Conservation (phyloP, 2,888 invertebrate species). For the Drosophila austrosaltans region DNA sequence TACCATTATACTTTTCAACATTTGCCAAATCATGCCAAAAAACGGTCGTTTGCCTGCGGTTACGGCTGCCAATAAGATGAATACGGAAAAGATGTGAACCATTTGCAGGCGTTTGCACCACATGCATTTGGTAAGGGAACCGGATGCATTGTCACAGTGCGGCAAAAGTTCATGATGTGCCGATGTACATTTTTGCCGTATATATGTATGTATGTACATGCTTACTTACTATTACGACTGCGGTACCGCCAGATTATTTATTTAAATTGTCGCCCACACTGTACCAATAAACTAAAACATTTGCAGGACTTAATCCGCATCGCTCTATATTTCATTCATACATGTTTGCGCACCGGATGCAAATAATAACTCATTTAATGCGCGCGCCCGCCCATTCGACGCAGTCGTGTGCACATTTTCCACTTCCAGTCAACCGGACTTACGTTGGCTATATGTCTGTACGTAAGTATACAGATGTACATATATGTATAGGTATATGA, state of each 20-base stretch:
- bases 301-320: slow-evolving; percentile 35
- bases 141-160: slow-evolving; percentile 20
- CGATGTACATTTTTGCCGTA: slow-evolving; percentile 1
- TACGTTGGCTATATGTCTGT: slow-evolving; percentile 4
- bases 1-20: neutral
- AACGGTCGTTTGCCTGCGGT: slow-evolving; percentile 4
- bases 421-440: slow-evolving; percentile 20
- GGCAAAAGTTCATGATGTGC: slow-evolving; percentile 20
- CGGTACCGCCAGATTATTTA: slow-evolving; percentile 32
- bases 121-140: slow-evolving; percentile 7
- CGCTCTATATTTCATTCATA: slow-evolving; percentile 34
- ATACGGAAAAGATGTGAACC: slow-evolving; percentile 8
- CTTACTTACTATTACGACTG: slow-evolving; percentile 14
- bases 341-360: slow-evolving; percentile 40
- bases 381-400: slow-evolving; percentile 21
- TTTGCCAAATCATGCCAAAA: slow-evolving; percentile 9
- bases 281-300: slow-evolving; percentile 41
- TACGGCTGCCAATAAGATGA: slow-evolving; percentile 5
- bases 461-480: neutral
- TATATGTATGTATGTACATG: neutral
- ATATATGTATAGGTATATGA: neutral
- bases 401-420: slow-evolving; percentile 25
- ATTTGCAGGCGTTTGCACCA: slow-evolving; percentile 1
- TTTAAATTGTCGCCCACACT: slow-evolving; percentile 32
- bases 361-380: slow-evolving; percentile 41